Evolutionary conservation across 1,140 invertebrate species (phyloP), one percentile per base, ranked within the genome.

Genomic region (Cotesia typhae): DNA sequence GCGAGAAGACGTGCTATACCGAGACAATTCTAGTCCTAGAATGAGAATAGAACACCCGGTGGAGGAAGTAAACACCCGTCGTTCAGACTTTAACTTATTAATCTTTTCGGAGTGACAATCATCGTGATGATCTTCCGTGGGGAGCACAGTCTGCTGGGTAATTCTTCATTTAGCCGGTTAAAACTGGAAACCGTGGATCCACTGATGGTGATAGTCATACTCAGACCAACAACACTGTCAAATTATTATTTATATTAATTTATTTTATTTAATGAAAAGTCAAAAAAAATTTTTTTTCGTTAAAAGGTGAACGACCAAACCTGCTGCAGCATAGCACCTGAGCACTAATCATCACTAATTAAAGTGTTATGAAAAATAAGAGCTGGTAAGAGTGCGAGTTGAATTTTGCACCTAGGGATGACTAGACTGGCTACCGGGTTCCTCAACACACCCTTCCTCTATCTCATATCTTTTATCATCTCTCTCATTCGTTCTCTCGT

Each of bases 21-120:
- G 55, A 57, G 72, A 82, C 80, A 78, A 82, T 79, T 81, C 81
- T 81, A 82, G 80, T 76, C 60, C 70, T 67, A 51, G 73, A 81
- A 81, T 81, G 79, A 81, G 80, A 82, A 81, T 82, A 82, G 80
- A 77, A 76, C 74, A 76, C 73, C 59, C 41, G 51, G 51, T 47
- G 53, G 53, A 41, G 12, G 51, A 52, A 55, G 65, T n/a, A 63
- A 67, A 67, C 53, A 28, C 28, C 28, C 28, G 64, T 35, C 7
- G 12, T 9, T 14, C 60, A 20, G 64, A 61, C 10, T 71, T 64
- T 55, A 71, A 71, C 53, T 65, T 71, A 65, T 71, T 14, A 38
- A 55, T 71, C 35, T 17, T 38, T 52, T 17, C 28, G 57, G 7
- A 10, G 6, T 47, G 20, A 3, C 5, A 17, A 4, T 5, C 28